Evolutionary conservation across 2,888 invertebrate genomes (phyloP).

Genomic region (Hydrotaea diabolus): DNA sequence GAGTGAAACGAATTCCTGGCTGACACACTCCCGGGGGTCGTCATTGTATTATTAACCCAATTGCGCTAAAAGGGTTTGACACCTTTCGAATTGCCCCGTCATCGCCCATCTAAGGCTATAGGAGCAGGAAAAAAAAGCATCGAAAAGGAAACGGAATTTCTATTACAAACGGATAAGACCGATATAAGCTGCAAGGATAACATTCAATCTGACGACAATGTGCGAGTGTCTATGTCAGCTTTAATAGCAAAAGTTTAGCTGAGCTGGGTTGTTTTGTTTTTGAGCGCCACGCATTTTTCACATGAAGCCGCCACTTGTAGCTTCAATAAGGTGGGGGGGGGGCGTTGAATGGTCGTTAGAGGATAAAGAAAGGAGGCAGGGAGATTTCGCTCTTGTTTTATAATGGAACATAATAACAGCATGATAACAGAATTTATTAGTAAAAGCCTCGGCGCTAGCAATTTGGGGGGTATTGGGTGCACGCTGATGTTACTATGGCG

Average conservation of each 20-base stretch:
- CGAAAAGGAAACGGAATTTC: neutral
- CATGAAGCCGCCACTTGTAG: slow-evolving; percentile 33
- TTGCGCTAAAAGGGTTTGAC: slow-evolving; percentile 28
- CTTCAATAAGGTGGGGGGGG: slow-evolving; percentile 15
- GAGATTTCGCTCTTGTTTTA: too few relatives aligned
- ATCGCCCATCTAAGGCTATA: neutral
- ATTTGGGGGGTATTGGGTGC: neutral
- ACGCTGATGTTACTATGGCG: neutral
- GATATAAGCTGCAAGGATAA: neutral
- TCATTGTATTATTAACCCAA: neutral
- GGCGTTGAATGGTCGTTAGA: neutral
- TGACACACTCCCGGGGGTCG: neutral
- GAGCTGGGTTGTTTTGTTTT: neutral
- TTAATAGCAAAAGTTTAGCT: neutral
- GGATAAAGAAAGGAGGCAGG: neutral
- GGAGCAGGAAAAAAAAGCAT: neutral
- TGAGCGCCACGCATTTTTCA: neutral
- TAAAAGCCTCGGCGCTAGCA: neutral
- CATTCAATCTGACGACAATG: slow-evolving; percentile 9
- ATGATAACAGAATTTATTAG: neutral
- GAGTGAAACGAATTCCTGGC: neutral
- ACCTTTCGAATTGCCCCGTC: neutral
- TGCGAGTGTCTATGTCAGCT: neutral
- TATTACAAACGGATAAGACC: too few relatives aligned
- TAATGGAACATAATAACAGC: neutral